A percentile compares a stretch with the other conserved stretches of the same genome.
Conservation (phyloP, 2,888 invertebrate species). For the Myopa tessellatipennis region DNA sequence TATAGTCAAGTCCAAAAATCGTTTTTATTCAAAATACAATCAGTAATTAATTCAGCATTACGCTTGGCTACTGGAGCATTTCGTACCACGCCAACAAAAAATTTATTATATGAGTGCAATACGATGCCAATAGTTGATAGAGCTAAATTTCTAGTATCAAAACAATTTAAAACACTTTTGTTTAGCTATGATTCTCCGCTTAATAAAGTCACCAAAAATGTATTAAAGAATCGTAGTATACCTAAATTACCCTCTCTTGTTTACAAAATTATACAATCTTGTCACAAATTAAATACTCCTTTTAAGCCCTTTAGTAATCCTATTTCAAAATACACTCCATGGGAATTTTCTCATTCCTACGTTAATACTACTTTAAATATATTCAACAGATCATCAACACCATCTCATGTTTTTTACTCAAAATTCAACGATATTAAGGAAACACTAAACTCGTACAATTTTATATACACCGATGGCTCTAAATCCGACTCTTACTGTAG, state of each 20-base stretch:
- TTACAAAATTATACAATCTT: not conserved
- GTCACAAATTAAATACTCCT: not conserved
- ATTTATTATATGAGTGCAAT: constrained; percentile 36
- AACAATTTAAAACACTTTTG: not conserved
- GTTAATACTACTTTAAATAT: not conserved
- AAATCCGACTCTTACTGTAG: not conserved
- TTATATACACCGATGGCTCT: constrained; percentile 24
- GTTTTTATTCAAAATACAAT: constrained; percentile 29
- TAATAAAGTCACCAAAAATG: not conserved
- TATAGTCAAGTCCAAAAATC: constrained; percentile 30
- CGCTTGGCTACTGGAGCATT: constrained; percentile 33
- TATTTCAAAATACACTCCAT: not conserved
- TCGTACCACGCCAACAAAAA: constrained; percentile 39
- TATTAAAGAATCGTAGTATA: not conserved
- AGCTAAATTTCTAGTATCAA: constrained; percentile 13
- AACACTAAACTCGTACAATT: not conserved
- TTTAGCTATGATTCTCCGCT: not conserved
- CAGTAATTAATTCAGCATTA: constrained; percentile 30
- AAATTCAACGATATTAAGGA: not conserved
- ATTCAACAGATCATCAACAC: not conserved
- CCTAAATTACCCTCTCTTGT: not conserved
- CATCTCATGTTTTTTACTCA: not conserved
- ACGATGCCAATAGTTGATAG: constrained; percentile 21
- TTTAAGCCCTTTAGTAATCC: not conserved
- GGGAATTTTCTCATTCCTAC: not conserved